Percentiles rank a stretch among this genome's conserved stretches.
These are phyloP conservation scores for Actinia equina DNA, from an alignment of 64 coral and sea anemone genomes.

Conservation along the genomic window DNA sequence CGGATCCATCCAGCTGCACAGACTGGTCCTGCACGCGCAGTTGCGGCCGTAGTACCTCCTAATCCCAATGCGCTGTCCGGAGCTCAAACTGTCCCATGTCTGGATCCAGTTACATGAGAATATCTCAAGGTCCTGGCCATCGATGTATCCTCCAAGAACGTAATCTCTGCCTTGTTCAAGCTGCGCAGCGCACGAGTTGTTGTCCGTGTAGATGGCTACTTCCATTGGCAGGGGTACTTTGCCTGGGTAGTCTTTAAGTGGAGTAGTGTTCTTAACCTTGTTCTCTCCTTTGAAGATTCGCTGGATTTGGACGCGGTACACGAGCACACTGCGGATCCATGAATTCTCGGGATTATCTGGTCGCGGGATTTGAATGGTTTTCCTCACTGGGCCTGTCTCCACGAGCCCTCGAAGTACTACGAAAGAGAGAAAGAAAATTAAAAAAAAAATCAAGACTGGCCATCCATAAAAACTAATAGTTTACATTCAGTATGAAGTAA, in stretches of 20 bases:
- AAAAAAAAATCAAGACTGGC: too few relatives aligned
- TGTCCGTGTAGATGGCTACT: slow-evolving; percentile 13
- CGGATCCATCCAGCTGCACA: slow-evolving; percentile 31
- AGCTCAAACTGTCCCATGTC: not conserved
- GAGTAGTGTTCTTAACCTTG: not conserved
- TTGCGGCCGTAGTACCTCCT: not conserved
- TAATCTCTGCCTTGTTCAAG: not conserved
- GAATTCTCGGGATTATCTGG: not conserved
- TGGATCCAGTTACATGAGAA: slow-evolving; percentile 34
- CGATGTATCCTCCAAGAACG: slow-evolving; percentile 8
- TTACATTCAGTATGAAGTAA: too few relatives aligned
- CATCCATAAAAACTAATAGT: too few relatives aligned
- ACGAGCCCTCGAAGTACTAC: not conserved
- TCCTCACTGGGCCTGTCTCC: not conserved
- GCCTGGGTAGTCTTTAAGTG: not conserved
- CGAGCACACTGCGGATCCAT: not conserved
- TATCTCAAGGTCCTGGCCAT: not conserved
- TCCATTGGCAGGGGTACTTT: not conserved
- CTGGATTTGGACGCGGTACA: not conserved
- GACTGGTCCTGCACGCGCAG: slow-evolving; percentile 24
- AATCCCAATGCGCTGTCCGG: not conserved
- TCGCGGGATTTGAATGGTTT: not conserved
- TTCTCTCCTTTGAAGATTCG: not conserved
- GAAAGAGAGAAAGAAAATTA: too few relatives aligned
- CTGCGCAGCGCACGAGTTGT: slow-evolving; percentile 10